A percentile compares a stretch with the other conserved stretches of the same genome.
These are phyloP conservation scores for Danio rerio DNA, from an alignment of 2,113 vertebrate species.

Conservation along the genomic window DNA sequence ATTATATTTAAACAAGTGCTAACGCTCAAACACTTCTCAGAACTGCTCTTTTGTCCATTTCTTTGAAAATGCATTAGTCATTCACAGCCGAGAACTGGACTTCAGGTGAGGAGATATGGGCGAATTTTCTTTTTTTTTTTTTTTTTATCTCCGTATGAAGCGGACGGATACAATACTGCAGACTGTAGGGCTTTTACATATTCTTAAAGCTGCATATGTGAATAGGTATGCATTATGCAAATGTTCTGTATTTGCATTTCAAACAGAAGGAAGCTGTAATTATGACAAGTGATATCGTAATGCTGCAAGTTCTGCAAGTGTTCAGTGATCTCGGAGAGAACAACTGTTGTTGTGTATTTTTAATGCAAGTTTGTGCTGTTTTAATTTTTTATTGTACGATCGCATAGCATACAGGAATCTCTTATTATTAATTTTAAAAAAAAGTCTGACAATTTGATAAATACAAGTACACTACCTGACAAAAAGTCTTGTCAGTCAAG, in stretches of 20 bases:
- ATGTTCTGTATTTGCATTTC: neutral
- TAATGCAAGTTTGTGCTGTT: neutral
- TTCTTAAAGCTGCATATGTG: neutral
- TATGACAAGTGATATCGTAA: neutral
- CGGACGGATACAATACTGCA: neutral
- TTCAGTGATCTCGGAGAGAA: no score
- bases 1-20: neutral
- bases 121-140: no score
- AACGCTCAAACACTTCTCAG: neutral
- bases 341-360: neutral
- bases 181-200: neutral
- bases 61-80: neutral
- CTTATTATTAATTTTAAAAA: neutral
- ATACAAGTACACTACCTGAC: no score
- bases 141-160: neutral
- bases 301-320: neutral
- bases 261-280: neutral
- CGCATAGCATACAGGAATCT: neutral
- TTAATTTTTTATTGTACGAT: neutral
- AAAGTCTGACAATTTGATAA: neutral
- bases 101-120: neutral
- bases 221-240: neutral
- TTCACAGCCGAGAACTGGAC: neutral
- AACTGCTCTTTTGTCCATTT: neutral
- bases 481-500: no score